phyloP scores from a whole-genome alignment of 2,888 invertebrate genomes.

The Podotricha telesiphe region DNA sequence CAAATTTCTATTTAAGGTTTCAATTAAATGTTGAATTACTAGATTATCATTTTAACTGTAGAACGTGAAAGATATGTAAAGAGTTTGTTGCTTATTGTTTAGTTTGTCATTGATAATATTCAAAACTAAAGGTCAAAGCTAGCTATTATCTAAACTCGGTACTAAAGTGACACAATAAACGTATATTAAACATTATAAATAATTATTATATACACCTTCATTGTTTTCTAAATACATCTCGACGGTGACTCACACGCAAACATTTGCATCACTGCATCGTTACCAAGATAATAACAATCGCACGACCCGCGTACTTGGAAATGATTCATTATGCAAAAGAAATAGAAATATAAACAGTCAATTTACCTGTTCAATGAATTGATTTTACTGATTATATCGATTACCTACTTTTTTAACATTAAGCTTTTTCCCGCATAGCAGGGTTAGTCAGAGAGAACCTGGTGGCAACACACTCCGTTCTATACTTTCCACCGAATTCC shows the following conservation, averaged over 20 bases:
- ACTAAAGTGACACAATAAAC: not conserved
- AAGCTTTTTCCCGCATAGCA: no score
- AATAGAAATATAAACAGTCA: conserved; percentile 55
- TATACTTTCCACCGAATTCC: no score
- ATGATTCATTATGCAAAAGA: conserved; percentile 12
- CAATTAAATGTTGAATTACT: no score
- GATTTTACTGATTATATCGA: not conserved
- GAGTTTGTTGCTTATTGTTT: no score
- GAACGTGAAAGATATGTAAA: no score
- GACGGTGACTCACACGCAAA: conserved; percentile 29
- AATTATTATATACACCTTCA: conserved; percentile 22
- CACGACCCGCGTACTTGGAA: conserved; percentile 10
- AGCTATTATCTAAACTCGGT: not conserved
- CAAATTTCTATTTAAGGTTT: no score
- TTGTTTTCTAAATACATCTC: conserved; percentile 37
- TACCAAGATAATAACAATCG: conserved; percentile 26
- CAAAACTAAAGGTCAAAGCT: no score
- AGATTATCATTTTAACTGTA: no score
- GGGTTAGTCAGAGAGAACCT: no score
- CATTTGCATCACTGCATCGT: conserved; percentile 33
- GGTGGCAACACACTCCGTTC: no score
- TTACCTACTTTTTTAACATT: no score
- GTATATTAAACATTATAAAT: not conserved
- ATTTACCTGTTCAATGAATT: not conserved
- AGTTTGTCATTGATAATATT: no score